These are phyloP conservation scores for Sebastes jordani DNA, from an alignment of 2,797 vertebrate genomes.

Conservation along the genomic window DNA sequence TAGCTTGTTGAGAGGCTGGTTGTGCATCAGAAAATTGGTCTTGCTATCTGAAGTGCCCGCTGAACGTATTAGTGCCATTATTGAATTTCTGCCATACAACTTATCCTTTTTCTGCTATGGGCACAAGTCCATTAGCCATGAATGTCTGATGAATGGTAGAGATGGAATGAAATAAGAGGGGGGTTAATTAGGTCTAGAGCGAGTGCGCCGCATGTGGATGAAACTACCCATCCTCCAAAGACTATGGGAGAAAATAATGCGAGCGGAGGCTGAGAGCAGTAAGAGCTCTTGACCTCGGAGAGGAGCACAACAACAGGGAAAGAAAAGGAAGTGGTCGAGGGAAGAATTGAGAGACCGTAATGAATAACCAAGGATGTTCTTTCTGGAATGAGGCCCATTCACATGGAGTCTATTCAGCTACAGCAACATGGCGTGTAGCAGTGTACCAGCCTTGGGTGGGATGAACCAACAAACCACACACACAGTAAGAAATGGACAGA, in stretches of 20 bases:
- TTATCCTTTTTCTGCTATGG: not conserved
- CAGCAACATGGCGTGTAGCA: not conserved
- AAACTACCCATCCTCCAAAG: slow-evolving; percentile 21
- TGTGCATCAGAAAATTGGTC: not conserved
- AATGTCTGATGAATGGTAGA: not conserved
- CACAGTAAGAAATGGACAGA: slow-evolving; percentile 29
- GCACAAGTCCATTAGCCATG: not conserved
- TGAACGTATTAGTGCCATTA: not conserved
- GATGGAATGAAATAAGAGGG: not conserved
- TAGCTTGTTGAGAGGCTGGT: not conserved
- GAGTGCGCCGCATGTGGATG: slow-evolving; percentile 25
- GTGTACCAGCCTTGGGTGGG: slow-evolving; percentile 3
- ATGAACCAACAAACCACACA: slow-evolving; percentile 30
- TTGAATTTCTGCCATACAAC: not conserved
- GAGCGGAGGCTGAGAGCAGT: not conserved
- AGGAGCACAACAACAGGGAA: not conserved
- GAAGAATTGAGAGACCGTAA: not conserved
- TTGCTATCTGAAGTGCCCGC: not conserved
- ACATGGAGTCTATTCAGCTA: not conserved
- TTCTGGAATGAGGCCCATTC: not conserved
- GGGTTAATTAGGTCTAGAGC: slow-evolving; percentile 39
- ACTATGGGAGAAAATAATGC: slow-evolving; percentile 32
- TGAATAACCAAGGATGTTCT: not conserved
- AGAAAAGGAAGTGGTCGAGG: not conserved
- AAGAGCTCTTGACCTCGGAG: slow-evolving; percentile 8